These are phyloP conservation scores for Siphamia tubifer DNA, from an alignment of 2,113 vertebrate species.

Conservation along the genomic window DNA sequence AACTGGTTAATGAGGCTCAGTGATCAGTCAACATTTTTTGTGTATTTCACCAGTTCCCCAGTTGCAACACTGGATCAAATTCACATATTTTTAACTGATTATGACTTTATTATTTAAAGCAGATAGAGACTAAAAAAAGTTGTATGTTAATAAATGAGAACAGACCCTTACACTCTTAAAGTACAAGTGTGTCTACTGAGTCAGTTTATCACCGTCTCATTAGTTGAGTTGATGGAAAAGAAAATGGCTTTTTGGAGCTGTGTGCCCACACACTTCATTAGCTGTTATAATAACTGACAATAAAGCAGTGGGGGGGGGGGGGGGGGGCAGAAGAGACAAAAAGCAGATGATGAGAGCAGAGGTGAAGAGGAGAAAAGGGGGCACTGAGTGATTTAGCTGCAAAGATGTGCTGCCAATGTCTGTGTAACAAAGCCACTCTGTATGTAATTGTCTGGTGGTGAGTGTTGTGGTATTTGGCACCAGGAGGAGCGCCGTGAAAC, in stretches of 20 bases:
- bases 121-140: neutral
- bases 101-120: neutral
- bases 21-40: too few relatives aligned
- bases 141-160: neutral
- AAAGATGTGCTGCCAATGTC: slow-evolving; percentile 37
- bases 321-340: neutral
- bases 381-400: neutral
- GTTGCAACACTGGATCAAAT: neutral
- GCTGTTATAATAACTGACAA: slow-evolving; percentile 41
- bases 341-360: slow-evolving; percentile 10
- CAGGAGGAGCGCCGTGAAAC: slow-evolving; percentile 52
- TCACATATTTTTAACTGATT: neutral
- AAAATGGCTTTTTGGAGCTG: slow-evolving; percentile 72
- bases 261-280: slow-evolving; percentile 39
- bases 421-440: slow-evolving; percentile 63
- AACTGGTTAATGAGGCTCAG: too few relatives aligned
- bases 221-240: slow-evolving; percentile 44
- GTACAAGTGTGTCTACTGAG: neutral
- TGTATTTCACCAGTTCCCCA: too few relatives aligned
- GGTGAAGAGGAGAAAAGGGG: slow-evolving; percentile 1
- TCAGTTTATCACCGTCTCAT: slow-evolving; percentile 54
- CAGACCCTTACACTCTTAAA: neutral
- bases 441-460: slow-evolving; percentile 61
- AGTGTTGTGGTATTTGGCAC: slow-evolving; percentile 67
- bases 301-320: slow-evolving; percentile 17